phyloP scores from a whole-genome alignment of 2,113 vertebrate genomes.

The Myocastor coypus region DNA sequence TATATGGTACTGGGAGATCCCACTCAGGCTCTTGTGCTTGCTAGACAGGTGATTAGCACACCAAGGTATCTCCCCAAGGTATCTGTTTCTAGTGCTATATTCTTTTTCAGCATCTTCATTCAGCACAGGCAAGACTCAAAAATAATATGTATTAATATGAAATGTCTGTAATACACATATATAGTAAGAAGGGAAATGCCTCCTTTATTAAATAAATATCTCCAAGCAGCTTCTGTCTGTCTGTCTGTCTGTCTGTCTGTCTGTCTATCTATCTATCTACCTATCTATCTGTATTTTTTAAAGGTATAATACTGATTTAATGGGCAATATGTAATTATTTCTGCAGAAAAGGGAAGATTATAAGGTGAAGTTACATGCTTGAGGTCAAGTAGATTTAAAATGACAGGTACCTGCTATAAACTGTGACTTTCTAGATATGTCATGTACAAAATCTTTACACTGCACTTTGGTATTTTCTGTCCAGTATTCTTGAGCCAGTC shows the following conservation, averaged over 20 bases:
- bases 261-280: too few relatives aligned
- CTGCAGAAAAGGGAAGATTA: neutral
- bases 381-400: neutral
- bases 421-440: neutral
- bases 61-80: too few relatives aligned
- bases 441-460: neutral
- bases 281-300: neutral
- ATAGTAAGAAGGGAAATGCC: neutral
- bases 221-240: neutral
- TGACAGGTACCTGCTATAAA: neutral
- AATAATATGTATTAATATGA: neutral
- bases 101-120: neutral
- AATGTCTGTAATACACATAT: neutral
- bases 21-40: too few relatives aligned
- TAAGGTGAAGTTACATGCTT: neutral
- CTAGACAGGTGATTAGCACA: too few relatives aligned
- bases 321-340: conserved; percentile 5
- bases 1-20: too few relatives aligned
- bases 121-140: neutral
- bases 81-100: neutral
- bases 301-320: neutral
- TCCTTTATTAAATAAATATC: neutral
- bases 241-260: too few relatives aligned
- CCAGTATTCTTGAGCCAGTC: neutral
- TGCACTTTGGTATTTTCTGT: neutral